phyloP scores from a whole-genome alignment of 2,113 vertebrate species.

The Hypanus sabinus region DNA sequence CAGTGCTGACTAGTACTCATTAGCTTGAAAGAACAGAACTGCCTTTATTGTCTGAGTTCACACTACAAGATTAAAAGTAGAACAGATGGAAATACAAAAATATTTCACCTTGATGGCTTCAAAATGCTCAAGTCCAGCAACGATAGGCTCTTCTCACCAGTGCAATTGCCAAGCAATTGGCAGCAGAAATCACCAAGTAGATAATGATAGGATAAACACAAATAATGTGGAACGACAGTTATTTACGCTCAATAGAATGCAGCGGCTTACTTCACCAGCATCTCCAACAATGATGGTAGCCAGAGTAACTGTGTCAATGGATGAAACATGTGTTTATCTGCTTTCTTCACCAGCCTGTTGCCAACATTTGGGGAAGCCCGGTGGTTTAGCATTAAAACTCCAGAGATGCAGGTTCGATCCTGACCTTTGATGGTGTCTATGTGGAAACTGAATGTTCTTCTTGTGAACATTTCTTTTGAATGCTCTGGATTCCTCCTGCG shows the following conservation, averaged over 20 bases:
- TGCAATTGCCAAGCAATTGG: background rate
- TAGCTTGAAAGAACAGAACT: background rate
- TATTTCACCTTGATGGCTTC: slow-evolving; percentile 32
- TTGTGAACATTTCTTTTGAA: too few species aligned
- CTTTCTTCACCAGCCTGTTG: too few species aligned
- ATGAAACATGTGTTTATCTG: background rate
- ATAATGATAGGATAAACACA: background rate
- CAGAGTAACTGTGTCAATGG: background rate
- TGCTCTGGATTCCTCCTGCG: too few species aligned
- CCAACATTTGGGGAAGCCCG: too few species aligned
- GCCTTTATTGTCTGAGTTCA: background rate
- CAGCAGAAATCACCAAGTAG: background rate
- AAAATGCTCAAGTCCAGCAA: background rate
- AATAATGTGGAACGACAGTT: slow-evolving; percentile 26
- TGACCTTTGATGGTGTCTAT: too few species aligned
- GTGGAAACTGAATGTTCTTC: too few species aligned
- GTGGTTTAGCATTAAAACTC: too few species aligned
- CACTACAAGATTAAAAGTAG: background rate
- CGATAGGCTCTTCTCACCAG: slow-evolving; percentile 21
- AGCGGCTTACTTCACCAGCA: background rate
- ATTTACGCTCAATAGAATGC: background rate
- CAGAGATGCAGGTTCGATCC: too few species aligned
- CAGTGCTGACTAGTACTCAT: background rate
- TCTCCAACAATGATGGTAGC: background rate
- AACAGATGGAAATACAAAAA: background rate